Percentiles rank a stretch among this genome's conserved stretches.
These are phyloP conservation scores for Protonibea diacanthus DNA, from an alignment of 2,797 vertebrate species.

Conservation along the genomic window DNA sequence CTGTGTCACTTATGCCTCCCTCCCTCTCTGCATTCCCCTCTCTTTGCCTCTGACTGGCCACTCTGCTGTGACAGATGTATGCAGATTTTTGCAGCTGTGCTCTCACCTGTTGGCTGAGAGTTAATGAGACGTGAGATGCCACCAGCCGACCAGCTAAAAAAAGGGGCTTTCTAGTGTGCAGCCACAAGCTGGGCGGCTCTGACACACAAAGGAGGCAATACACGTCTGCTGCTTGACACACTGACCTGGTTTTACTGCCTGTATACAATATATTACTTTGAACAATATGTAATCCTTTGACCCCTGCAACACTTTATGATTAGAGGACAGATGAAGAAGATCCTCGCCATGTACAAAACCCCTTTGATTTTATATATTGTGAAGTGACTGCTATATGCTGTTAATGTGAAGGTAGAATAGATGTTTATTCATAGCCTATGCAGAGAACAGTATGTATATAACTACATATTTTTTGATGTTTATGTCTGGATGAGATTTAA, in stretches of 20 bases:
- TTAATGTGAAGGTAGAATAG: background rate
- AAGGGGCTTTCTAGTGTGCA: constrained; percentile 20
- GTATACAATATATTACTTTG: constrained; percentile 22
- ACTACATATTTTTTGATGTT: constrained; percentile 30
- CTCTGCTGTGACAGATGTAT: constrained; percentile 74
- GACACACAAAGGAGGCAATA: constrained; percentile 34
- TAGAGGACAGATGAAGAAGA: constrained; percentile 12
- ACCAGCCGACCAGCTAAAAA: constrained; percentile 37
- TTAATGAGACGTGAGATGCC: constrained; percentile 74
- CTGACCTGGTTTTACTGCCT: constrained; percentile 66
- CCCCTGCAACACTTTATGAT: constrained; percentile 14
- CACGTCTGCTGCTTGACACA: constrained; percentile 51
- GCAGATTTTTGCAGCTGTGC: constrained; percentile 75
- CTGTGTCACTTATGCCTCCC: constrained; percentile 59
- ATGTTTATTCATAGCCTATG: background rate
- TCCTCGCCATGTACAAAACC: background rate
- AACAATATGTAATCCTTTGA: constrained; percentile 47
- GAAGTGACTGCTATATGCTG: background rate
- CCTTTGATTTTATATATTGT: background rate
- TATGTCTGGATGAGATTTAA: constrained; percentile 30
- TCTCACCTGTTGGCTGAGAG: constrained; percentile 78
- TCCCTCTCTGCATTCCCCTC: constrained; percentile 1
- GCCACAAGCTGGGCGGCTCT: constrained; percentile 31
- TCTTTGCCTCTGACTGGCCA: constrained; percentile 11
- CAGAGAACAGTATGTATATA: constrained; percentile 4